Evolutionary conservation across 2,888 invertebrate species (phyloP).

Genomic region (Achlya flavicornis): DNA sequence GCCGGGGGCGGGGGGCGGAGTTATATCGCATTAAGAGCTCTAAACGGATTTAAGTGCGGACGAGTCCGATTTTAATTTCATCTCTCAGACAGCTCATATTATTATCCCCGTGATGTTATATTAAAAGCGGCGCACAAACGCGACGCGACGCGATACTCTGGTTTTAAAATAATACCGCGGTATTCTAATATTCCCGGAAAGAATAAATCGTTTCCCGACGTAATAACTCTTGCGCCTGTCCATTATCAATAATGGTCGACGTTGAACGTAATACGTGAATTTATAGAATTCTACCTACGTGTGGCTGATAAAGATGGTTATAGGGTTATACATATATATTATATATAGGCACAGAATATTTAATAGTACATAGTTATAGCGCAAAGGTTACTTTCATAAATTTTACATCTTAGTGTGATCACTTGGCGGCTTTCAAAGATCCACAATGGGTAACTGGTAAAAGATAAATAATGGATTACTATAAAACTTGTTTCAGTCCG

Average conservation of each 20-base stretch:
- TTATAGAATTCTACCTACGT: background rate
- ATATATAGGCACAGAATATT: no score
- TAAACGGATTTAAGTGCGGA: constrained; percentile 45
- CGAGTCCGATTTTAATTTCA: constrained; percentile 47
- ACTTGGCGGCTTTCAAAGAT: no score
- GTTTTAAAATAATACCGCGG: constrained; percentile 14
- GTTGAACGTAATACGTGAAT: background rate
- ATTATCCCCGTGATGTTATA: constrained; percentile 22
- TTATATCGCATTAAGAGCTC: constrained; percentile 43
- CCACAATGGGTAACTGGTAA: no score
- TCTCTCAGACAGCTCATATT: constrained; percentile 37
- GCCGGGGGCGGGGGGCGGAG: background rate
- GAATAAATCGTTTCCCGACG: constrained; percentile 12
- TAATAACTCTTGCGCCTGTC: constrained; percentile 13
- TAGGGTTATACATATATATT: no score
- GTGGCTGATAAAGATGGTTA: no score
- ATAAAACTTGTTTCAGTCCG: no score
- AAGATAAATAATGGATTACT: no score
- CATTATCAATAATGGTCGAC: constrained; percentile 18
- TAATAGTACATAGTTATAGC: no score
- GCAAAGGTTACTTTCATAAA: no score
- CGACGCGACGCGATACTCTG: background rate
- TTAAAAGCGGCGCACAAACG: constrained; percentile 18
- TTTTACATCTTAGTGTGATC: no score
- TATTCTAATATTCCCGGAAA: constrained; percentile 11